Conservation (phyloP, 2,888 invertebrate species). For the Spicauda simplicius region DNA sequence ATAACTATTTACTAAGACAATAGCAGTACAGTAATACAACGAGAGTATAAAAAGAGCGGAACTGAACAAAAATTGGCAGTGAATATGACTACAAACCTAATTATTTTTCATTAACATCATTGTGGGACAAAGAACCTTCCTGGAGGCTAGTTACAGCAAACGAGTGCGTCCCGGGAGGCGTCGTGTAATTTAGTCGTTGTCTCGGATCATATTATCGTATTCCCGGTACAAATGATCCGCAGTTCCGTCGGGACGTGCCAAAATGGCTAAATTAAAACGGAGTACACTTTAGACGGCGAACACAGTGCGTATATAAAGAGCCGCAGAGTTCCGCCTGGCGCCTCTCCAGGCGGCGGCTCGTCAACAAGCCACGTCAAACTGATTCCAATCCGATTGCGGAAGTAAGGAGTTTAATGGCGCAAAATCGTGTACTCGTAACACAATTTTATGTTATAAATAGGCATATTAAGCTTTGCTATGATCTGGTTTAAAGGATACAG, state of each 20-base stretch:
- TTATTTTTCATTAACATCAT: neutral
- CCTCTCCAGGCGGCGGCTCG: conserved; percentile 60
- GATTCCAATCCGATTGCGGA: conserved; percentile 47
- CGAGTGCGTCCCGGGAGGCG: conserved; percentile 23
- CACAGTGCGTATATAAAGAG: conserved; percentile 20
- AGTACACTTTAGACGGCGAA: conserved; percentile 56
- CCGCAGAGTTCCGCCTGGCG: conserved; percentile 52
- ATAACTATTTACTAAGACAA: no score
- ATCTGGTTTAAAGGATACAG: no score
- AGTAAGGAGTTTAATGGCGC: no score
- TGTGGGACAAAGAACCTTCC: conserved; percentile 1
- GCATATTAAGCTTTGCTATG: no score
- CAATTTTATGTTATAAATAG: no score
- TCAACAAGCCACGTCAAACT: conserved; percentile 50
- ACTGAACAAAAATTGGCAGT: neutral
- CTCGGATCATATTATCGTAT: conserved; percentile 70
- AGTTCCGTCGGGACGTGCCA: conserved; percentile 75
- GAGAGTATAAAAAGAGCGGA: neutral
- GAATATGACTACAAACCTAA: neutral
- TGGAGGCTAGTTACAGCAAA: conserved; percentile 19
- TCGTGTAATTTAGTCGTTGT: conserved; percentile 32
- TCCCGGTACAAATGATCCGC: conserved; percentile 73
- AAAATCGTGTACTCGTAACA: no score
- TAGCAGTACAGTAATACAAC: no score
- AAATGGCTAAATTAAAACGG: conserved; percentile 79